phyloP scores from a whole-genome alignment of 2,797 vertebrate species.

The Muscicapa striata region DNA sequence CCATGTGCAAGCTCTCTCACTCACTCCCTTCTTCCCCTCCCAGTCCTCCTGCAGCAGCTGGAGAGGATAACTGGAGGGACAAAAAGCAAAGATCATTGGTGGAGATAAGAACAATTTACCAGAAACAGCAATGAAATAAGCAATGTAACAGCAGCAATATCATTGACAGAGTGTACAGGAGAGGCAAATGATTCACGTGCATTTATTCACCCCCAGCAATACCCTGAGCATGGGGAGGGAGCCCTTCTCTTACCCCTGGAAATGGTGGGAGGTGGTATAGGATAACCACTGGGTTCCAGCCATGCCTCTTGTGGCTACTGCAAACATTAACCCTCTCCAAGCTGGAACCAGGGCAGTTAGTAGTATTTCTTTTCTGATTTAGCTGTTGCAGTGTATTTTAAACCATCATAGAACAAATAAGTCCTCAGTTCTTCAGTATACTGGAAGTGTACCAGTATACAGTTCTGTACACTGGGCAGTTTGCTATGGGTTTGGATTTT shows the following conservation, averaged over 20 bases:
- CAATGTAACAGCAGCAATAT: not conserved
- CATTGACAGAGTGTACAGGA: not conserved
- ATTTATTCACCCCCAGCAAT: not conserved
- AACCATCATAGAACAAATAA: not conserved
- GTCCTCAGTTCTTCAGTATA: not conserved
- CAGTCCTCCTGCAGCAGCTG: not conserved
- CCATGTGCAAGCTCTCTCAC: not conserved
- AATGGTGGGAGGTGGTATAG: not conserved
- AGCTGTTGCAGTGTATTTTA: not conserved
- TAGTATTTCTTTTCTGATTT: not conserved
- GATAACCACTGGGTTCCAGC: not conserved
- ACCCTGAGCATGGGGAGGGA: not conserved
- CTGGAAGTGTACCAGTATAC: not conserved
- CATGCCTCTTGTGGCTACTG: not conserved
- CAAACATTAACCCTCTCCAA: not conserved
- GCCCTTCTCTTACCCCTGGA: not conserved
- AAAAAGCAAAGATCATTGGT: not conserved
- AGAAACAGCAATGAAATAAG: not conserved
- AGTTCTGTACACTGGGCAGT: not conserved
- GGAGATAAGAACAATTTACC: not conserved
- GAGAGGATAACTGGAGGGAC: not conserved
- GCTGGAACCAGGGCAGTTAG: not conserved
- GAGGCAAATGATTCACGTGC: not conserved
- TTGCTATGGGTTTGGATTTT: not conserved
- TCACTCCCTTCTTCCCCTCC: not conserved